Evolutionary conservation across 2,888 invertebrate genomes (phyloP).

Genomic region (Arenicola marina): DNA sequence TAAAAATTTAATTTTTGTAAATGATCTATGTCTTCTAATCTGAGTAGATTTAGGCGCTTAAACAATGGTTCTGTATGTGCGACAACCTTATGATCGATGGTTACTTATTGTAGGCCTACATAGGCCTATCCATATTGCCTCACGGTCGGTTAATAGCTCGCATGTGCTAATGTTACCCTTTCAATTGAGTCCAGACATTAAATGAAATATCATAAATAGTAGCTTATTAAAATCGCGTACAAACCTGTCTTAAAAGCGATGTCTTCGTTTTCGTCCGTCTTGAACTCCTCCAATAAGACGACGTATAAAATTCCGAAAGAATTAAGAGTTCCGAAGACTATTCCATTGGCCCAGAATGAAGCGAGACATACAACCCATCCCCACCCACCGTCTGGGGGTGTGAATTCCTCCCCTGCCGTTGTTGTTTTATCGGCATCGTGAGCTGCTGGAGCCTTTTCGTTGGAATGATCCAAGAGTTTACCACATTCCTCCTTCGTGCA

Average conservation of each 20-base stretch:
- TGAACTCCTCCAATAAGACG: conserved; percentile 71
- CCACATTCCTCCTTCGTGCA: no score
- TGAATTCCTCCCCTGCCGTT: background rate
- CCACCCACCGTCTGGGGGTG: conserved; percentile 52
- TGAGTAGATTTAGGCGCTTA: no score
- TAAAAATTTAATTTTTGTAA: no score
- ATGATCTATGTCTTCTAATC: no score
- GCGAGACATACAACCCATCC: conserved; percentile 53
- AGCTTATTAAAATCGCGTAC: background rate
- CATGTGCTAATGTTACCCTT: background rate
- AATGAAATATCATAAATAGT: background rate
- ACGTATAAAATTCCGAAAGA: conserved; percentile 77
- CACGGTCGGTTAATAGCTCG: background rate
- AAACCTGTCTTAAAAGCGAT: conserved; percentile 30
- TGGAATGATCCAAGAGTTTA: no score
- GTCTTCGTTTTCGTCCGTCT: conserved; percentile 67
- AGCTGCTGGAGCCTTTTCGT: no score
- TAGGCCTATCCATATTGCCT: background rate
- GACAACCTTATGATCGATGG: background rate
- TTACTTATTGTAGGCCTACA: background rate
- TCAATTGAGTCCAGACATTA: background rate
- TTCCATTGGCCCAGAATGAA: conserved; percentile 40
- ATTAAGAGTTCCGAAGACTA: conserved; percentile 83
- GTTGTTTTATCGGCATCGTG: no score
- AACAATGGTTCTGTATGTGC: background rate